Percentiles rank a stretch among this genome's conserved stretches.
Evolutionary conservation across 1,140 invertebrate species (phyloP).

Genomic region (Cataglyphis hispanica): DNA sequence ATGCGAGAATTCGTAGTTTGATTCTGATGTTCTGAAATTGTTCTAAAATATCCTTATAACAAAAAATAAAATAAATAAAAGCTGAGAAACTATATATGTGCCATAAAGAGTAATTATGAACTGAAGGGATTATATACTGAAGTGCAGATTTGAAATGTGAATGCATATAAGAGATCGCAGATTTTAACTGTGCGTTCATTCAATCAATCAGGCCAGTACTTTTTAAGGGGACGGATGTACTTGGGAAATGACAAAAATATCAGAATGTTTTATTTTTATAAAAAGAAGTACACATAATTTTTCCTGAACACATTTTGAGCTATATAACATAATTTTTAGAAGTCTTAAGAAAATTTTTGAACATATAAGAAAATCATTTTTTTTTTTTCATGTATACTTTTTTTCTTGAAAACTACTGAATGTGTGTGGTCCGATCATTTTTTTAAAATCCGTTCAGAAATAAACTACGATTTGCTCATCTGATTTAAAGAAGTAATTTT

Average conservation of each 20-base stretch:
- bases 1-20: not conserved
- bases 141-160: not conserved
- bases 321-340: no score
- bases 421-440: no score
- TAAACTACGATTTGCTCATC: not conserved
- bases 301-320: no score
- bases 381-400: no score
- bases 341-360: no score
- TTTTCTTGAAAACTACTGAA: no score
- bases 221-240: no score
- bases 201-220: not conserved
- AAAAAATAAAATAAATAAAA: not conserved
- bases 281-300: no score
- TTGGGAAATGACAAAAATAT: no score
- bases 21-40: not conserved
- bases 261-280: no score
- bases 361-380: no score
- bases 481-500: not conserved
- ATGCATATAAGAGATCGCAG: not conserved
- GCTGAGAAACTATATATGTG: constrained; percentile 43
- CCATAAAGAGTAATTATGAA: constrained; percentile 48
- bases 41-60: not conserved
- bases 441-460: not conserved
- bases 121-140: not conserved
- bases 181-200: not conserved